phyloP scores from a whole-genome alignment of 2,888 invertebrate genomes.

The Pollenia amentaria region DNA sequence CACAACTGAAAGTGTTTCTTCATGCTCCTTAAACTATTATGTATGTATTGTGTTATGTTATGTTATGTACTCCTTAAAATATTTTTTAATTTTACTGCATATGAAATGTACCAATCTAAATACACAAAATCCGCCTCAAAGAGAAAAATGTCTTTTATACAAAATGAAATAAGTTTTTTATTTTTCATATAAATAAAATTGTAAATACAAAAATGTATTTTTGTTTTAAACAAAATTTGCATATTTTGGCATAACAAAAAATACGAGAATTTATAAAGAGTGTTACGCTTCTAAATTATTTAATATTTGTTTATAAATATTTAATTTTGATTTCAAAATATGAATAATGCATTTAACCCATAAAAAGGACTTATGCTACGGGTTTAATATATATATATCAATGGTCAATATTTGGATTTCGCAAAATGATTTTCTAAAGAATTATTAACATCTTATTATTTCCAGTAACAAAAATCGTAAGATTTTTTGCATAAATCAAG shows the following conservation, averaged over 20 bases:
- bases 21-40: slow-evolving; percentile 33
- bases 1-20: not conserved
- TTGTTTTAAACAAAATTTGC: no score
- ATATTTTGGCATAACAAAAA: not conserved
- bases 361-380: no score
- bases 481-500: no score
- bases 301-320: no score
- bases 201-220: not conserved
- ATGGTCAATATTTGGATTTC: no score
- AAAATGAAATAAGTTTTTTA: slow-evolving; percentile 6
- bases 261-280: not conserved
- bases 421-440: no score
- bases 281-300: no score
- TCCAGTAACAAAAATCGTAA: no score
- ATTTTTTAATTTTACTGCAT: slow-evolving; percentile 41
- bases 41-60: not conserved
- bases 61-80: not conserved
- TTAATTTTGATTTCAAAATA: no score
- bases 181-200: not conserved
- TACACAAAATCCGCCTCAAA: not conserved
- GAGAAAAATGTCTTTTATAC: not conserved
- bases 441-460: no score
- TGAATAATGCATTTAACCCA: no score
- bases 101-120: slow-evolving; percentile 21
- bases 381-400: no score